These are phyloP conservation scores for Xyrauchen texanus DNA, from an alignment of 2,113 vertebrate genomes.

Conservation along the genomic window DNA sequence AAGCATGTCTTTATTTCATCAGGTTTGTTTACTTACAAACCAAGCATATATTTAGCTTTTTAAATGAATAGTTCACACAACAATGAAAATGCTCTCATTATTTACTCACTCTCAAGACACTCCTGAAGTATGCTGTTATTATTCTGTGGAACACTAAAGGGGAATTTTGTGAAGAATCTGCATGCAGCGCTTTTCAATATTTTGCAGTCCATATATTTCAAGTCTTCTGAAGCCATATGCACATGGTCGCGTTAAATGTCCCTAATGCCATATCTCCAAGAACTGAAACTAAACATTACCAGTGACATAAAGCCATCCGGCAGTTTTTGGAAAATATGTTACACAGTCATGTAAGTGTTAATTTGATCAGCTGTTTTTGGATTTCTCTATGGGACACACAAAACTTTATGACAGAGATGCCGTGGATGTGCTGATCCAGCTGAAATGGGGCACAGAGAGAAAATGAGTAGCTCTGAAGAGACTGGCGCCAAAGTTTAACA, in stretches of 20 bases:
- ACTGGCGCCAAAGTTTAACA: conserved; percentile 48
- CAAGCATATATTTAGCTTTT: background rate
- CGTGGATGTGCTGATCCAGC: conserved; percentile 12
- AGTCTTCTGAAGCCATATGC: background rate
- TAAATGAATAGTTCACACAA: background rate
- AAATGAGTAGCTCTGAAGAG: conserved; percentile 54
- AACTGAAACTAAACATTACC: background rate
- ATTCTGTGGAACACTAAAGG: too few relatives aligned
- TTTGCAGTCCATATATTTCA: too few relatives aligned
- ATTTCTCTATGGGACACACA: conserved; percentile 16
- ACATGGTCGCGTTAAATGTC: too few relatives aligned
- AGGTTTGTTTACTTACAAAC: conserved; percentile 5
- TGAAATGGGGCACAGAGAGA: conserved; percentile 50
- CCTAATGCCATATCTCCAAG: background rate
- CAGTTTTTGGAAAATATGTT: background rate
- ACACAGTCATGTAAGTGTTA: background rate
- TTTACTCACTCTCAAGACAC: too few relatives aligned
- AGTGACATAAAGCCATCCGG: background rate
- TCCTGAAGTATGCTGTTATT: too few relatives aligned
- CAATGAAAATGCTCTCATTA: background rate
- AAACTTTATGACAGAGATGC: conserved; percentile 31
- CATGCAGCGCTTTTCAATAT: too few relatives aligned
- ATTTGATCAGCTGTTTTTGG: background rate
- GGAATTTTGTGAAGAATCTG: too few relatives aligned
- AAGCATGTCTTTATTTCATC: conserved; percentile 30